These are phyloP conservation scores for Lagopus muta DNA, from an alignment of 2,113 vertebrate species.

Conservation along the genomic window DNA sequence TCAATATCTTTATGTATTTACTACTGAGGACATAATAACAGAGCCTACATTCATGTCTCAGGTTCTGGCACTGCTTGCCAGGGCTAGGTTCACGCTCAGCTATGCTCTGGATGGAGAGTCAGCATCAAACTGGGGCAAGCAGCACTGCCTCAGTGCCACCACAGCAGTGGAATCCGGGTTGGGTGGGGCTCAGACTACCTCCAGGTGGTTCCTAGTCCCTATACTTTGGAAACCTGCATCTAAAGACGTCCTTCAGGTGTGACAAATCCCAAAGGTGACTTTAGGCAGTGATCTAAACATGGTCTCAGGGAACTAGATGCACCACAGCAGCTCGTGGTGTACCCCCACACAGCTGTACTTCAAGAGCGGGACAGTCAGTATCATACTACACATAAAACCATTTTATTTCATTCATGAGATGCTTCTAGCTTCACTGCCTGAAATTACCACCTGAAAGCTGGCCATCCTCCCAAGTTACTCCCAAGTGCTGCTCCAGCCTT, in stretches of 20 bases:
- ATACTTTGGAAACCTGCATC: not conserved
- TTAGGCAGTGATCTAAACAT: not conserved
- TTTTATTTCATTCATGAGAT: not conserved
- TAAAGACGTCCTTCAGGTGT: not conserved
- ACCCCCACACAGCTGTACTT: not conserved
- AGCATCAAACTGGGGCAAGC: not conserved
- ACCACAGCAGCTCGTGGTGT: not conserved
- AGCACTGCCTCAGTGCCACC: accelerated
- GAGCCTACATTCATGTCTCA: not conserved
- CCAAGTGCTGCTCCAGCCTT: not conserved
- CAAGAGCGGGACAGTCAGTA: not conserved
- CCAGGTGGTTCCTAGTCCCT: not conserved
- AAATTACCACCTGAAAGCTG: not conserved
- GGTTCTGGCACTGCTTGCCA: not conserved
- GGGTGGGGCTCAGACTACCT: not conserved
- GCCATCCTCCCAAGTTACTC: not conserved
- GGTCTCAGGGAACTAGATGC: not conserved
- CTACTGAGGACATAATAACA: not conserved
- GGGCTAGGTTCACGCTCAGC: not conserved
- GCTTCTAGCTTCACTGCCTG: not conserved
- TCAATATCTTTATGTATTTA: not conserved
- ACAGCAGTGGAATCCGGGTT: not conserved
- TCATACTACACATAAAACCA: not conserved
- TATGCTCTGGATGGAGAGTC: not conserved
- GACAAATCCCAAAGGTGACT: not conserved